Evolutionary conservation across 2,113 vertebrate genomes (phyloP).

Genomic region (Morone chrysops): DNA sequence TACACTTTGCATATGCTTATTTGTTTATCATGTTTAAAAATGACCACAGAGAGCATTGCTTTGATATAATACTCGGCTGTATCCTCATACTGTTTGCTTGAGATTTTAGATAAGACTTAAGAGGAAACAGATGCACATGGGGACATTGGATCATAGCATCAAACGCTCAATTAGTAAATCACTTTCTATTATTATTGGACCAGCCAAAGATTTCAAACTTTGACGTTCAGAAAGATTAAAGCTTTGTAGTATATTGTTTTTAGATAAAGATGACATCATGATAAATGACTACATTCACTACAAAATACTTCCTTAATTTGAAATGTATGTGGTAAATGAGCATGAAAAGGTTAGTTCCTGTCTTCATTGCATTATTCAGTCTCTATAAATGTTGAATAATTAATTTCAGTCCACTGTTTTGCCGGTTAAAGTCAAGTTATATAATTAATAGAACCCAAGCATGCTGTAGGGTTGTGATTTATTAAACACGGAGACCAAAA

Average conservation of each 20-base stretch:
- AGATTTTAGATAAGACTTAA: slow-evolving; percentile 32
- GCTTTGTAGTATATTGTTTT: not conserved
- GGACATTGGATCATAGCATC: slow-evolving; percentile 1
- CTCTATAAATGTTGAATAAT: not conserved
- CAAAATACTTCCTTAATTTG: not conserved
- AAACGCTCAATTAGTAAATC: slow-evolving; percentile 17
- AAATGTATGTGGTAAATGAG: not conserved
- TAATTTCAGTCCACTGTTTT: not conserved
- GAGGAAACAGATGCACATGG: slow-evolving; percentile 37
- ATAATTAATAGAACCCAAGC: not conserved
- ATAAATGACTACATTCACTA: not conserved
- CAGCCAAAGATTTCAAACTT: not conserved
- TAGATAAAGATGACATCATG: slow-evolving; percentile 11
- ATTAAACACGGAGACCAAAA: not conserved
- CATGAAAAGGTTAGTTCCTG: not conserved
- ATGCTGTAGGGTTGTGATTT: not conserved
- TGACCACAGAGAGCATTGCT: not conserved
- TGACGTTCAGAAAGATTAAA: slow-evolving; percentile 24
- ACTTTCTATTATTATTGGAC: slow-evolving; percentile 31
- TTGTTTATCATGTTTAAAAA: slow-evolving; percentile 7
- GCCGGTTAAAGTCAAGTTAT: not conserved
- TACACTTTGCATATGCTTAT: not conserved
- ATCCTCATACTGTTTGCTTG: slow-evolving; percentile 32
- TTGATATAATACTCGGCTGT: slow-evolving; percentile 13
- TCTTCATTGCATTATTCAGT: not conserved